A percentile compares a stretch with the other conserved stretches of the same genome.
phyloP scores from a whole-genome alignment of 2,888 invertebrate genomes.

The Atethmia centrago region DNA sequence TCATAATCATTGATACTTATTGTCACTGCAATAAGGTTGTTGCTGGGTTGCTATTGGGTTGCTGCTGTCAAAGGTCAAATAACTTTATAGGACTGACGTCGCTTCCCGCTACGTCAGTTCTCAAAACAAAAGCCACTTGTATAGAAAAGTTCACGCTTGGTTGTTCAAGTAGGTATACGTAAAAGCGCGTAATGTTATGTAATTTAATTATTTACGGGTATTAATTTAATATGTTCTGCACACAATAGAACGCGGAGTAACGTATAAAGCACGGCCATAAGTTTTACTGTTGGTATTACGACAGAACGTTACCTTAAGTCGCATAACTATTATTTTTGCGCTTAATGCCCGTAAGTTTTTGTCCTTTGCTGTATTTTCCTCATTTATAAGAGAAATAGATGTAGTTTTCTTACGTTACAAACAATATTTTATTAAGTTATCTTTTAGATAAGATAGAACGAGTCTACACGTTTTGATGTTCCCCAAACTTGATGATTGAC shows the following conservation, averaged over 20 bases:
- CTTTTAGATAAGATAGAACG: slow-evolving; percentile 7
- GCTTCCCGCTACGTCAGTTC: not conserved
- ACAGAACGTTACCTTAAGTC: slow-evolving; percentile 53
- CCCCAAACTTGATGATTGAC: not conserved
- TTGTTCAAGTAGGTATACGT: not conserved
- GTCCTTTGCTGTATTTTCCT: slow-evolving; percentile 29
- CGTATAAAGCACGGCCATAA: slow-evolving; percentile 46
- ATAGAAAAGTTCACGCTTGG: not conserved
- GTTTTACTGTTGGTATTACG: slow-evolving; percentile 46
- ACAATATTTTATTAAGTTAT: slow-evolving; percentile 12
- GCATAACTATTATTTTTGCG: slow-evolving; percentile 55
- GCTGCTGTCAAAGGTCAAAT: not conserved
- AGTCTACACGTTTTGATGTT: not conserved
- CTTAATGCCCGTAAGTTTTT: slow-evolving; percentile 46
- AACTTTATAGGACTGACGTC: not conserved
- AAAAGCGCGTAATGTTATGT: slow-evolving; percentile 3
- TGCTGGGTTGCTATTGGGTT: not conserved
- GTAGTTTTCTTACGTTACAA: slow-evolving; percentile 1
- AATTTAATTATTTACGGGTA: slow-evolving; percentile 34
- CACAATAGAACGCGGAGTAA: slow-evolving; percentile 19
- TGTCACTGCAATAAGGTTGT: not conserved
- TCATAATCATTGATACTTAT: not conserved
- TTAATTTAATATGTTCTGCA: slow-evolving; percentile 37
- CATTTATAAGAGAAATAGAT: slow-evolving; percentile 23
- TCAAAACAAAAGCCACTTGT: not conserved